These are phyloP conservation scores for Hirudinaria manillensis DNA, from an alignment of 2,888 invertebrate species.

Conservation along the genomic window DNA sequence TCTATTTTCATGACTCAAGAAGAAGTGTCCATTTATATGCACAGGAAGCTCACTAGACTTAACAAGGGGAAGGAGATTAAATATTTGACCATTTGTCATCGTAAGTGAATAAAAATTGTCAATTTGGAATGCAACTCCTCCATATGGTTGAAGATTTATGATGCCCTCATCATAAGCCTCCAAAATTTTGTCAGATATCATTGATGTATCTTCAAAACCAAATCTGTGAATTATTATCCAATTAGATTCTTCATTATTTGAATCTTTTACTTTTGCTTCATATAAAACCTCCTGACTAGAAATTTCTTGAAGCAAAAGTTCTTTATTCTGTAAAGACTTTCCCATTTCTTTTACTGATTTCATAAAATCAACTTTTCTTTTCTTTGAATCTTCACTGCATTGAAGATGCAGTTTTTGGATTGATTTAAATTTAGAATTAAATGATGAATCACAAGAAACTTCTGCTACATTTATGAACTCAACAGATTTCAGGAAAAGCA, in stretches of 20 bases:
- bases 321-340: background rate
- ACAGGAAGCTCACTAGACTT: constrained; percentile 42
- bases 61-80: constrained; percentile 47
- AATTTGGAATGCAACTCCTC: constrained; percentile 36
- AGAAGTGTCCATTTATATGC: constrained; percentile 47
- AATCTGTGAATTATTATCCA: constrained; percentile 34
- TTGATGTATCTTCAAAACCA: constrained; percentile 39
- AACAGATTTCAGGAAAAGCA: constrained; percentile 31
- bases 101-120: background rate
- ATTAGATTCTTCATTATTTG: constrained; percentile 4
- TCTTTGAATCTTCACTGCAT: background rate
- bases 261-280: constrained; percentile 9
- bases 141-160: constrained; percentile 36
- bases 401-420: constrained; percentile 2
- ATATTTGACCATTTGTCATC: constrained; percentile 35
- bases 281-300: constrained; percentile 9
- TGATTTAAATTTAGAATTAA: background rate
- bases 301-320: constrained; percentile 3
- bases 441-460: background rate
- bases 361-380: constrained; percentile 5
- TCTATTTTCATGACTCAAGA: constrained; percentile 37
- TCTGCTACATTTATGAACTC: background rate
- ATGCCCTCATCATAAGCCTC: constrained; percentile 39
- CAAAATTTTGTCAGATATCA: constrained; percentile 35
- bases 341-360: background rate